Base-by-base conservation (phyloP, 1,140 invertebrate genomes). In the Hirudo medicinalis region DNA sequence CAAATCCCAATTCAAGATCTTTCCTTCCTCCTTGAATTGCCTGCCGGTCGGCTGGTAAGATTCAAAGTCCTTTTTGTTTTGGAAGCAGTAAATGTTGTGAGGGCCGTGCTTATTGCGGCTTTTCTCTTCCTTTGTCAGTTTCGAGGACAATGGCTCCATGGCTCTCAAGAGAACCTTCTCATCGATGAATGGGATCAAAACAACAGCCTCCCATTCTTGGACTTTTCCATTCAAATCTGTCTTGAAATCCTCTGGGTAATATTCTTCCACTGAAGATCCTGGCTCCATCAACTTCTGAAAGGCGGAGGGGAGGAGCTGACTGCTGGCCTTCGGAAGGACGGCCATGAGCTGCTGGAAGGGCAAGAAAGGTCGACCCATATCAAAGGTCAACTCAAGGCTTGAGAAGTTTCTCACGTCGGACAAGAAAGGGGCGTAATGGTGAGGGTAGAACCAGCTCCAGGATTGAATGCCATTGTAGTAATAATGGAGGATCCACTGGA, bases 141-240 rank as follows among this genome's bases (percentile, higher is more conserved):
- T 76, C 8, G 83, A 76, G 66, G 90, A 87, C 75, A 87, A 88
- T 0, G 86, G 83, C 27, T 83, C 80, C 88, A 97, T 95, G 0
- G 92, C 91, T 74, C 85, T 81, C 43, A 92, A 78, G 63, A 94
- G 83, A 67, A 85, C 82, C 54, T 83, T 89, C 85, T 97, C 92
- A 75, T 96, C 89, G 76, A 98, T 97, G 77, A 98, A 97, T 0
- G 94, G 94, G 77, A 98, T 94, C 0, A 97, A 83, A 11, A 97
- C 92, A 0, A 99, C 89, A 29, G 94, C 94, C 82, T 99, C 95
- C 94, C 94, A 99, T 73, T 96, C 92, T 76, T 96, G 90, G 76
- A 87, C 87, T 79, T 99, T 99, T 0, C 93, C 94, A 84, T 99
- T 87, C 19, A 86, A 77, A 77, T 86, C 85, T 22, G 79, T 93